Evolutionary conservation across 2,888 invertebrate species (phyloP).

Genomic region (Marronus borbonicus): DNA sequence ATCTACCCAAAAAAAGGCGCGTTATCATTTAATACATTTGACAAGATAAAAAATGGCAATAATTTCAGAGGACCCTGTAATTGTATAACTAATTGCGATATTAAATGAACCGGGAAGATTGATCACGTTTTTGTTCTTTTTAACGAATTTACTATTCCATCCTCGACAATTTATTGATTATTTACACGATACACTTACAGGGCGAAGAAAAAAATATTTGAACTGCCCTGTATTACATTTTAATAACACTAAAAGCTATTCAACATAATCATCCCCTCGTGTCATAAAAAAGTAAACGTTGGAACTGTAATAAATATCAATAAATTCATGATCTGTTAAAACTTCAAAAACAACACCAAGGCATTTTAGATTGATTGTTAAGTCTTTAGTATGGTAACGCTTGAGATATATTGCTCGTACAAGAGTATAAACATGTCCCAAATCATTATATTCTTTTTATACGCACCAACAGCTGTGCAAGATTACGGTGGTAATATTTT

Average conservation of each 20-base stretch:
- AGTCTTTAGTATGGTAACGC: not conserved
- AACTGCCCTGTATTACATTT: not conserved
- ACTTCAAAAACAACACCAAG: constrained; percentile 5
- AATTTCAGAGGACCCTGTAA: constrained; percentile 31
- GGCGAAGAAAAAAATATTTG: no score
- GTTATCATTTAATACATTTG: constrained; percentile 33
- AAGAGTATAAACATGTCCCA: constrained; percentile 24
- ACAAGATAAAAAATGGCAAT: constrained; percentile 41
- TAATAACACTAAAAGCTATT: constrained; percentile 25
- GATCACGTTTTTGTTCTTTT: constrained; percentile 22
- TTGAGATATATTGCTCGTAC: not conserved
- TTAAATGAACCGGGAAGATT: constrained; percentile 26
- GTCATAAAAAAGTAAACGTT: not conserved
- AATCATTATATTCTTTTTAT: constrained; percentile 11
- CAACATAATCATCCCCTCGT: not conserved
- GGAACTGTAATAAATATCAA: constrained; percentile 25
- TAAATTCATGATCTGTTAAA: constrained; percentile 18
- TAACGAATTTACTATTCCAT: constrained; percentile 1
- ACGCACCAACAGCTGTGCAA: constrained; percentile 4
- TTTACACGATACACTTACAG: no score
- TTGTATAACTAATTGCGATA: constrained; percentile 35
- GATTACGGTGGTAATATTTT: not conserved
- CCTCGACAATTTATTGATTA: not conserved
- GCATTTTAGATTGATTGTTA: constrained; percentile 26
- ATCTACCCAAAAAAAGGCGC: constrained; percentile 13